A percentile compares a stretch with the other conserved stretches of the same genome.
These are phyloP conservation scores for Hycleus phaleratus DNA, from an alignment of 1,140 invertebrate species.

Conservation along the genomic window DNA sequence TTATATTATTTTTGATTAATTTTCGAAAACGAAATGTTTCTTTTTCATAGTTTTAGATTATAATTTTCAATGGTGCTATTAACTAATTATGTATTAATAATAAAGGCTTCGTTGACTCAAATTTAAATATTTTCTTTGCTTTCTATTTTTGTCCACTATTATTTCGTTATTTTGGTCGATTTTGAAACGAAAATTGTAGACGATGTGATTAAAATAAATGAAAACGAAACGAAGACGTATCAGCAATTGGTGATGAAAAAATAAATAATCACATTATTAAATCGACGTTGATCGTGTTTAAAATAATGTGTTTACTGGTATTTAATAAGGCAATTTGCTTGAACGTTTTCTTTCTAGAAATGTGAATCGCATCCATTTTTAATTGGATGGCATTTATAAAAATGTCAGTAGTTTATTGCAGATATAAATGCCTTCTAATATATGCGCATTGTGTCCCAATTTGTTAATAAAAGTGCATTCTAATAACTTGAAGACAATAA, in stretches of 20 bases:
- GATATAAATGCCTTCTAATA: slow-evolving; percentile 22
- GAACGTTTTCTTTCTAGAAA: background rate
- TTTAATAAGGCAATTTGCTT: slow-evolving; percentile 1
- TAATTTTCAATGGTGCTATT: slow-evolving; percentile 33
- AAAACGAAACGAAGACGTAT: slow-evolving; percentile 41
- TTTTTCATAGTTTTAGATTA: slow-evolving; percentile 18
- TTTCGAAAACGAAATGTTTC: background rate
- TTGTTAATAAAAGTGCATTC: slow-evolving; percentile 39
- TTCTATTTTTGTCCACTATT: slow-evolving; percentile 12
- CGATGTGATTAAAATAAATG: slow-evolving; percentile 34
- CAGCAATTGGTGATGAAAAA: slow-evolving; percentile 38
- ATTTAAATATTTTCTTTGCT: background rate
- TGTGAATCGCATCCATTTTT: slow-evolving; percentile 6
- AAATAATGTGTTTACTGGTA: background rate
- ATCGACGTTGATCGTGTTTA: background rate
- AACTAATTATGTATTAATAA: slow-evolving; percentile 19
- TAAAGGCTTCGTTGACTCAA: slow-evolving; percentile 11
- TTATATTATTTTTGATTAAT: background rate
- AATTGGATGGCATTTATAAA: slow-evolving; percentile 20
- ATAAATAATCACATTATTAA: background rate
- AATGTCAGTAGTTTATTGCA: slow-evolving; percentile 1
- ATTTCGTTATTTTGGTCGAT: slow-evolving; percentile 1
- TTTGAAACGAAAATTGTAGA: slow-evolving; percentile 16
- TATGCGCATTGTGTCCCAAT: slow-evolving; percentile 26
- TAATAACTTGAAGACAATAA: slow-evolving; percentile 42